Evolutionary conservation across 2,113 vertebrate species (phyloP).

Genomic region (Lichenostomus cassidix): DNA sequence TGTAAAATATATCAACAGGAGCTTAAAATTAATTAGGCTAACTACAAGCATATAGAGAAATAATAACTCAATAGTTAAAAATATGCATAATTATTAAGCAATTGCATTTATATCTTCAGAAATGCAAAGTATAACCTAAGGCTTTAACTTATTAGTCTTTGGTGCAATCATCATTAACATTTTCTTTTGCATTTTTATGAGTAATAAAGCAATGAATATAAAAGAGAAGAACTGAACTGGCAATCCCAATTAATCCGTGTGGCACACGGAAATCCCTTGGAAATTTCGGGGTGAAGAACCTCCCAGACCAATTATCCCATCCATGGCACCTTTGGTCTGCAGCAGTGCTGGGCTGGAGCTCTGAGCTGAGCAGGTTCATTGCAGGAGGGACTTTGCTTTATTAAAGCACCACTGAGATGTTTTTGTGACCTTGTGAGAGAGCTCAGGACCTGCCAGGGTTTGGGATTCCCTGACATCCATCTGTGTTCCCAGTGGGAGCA

Average conservation of each 20-base stretch:
- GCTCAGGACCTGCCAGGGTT: rapidly evolving
- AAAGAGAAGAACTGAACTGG: not conserved
- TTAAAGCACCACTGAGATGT: rapidly evolving
- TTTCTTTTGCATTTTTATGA: slow-evolving; percentile 72
- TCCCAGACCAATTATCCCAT: not conserved
- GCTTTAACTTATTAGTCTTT: slow-evolving; percentile 75
- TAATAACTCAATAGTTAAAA: slow-evolving; percentile 67
- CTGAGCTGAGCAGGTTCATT: rapidly evolving
- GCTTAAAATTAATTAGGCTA: slow-evolving; percentile 72
- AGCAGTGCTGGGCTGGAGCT: not conserved
- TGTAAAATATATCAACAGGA: slow-evolving; percentile 58
- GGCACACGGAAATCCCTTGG: not conserved
- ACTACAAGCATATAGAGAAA: slow-evolving; percentile 66
- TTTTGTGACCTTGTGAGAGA: not conserved
- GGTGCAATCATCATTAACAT: slow-evolving; percentile 78
- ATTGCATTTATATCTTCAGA: slow-evolving; percentile 71
- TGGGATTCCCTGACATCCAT: not conserved
- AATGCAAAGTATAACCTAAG: slow-evolving; percentile 68
- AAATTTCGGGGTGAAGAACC: not conserved
- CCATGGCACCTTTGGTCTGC: not conserved
- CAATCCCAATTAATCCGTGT: slow-evolving; percentile 16
- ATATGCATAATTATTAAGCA: slow-evolving; percentile 74
- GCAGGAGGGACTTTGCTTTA: not conserved
- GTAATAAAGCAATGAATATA: slow-evolving; percentile 47
- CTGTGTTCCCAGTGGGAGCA: not conserved